These are phyloP conservation scores for Crenichthys baileyi DNA, from an alignment of 2,797 vertebrate species.

Conservation along the genomic window DNA sequence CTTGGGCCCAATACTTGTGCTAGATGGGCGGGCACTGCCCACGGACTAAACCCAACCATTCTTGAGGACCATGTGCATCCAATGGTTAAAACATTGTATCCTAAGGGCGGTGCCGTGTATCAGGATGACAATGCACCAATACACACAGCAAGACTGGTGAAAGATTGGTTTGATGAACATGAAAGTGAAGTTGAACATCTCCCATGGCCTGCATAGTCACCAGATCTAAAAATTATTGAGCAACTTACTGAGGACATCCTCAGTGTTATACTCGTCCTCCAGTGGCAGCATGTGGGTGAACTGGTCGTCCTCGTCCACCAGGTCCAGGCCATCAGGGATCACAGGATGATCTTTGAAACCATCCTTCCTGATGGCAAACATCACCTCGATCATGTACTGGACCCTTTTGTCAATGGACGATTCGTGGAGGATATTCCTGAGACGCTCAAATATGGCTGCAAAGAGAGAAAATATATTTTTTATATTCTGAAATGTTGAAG, in stretches of 20 bases:
- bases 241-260: slow-evolving; percentile 92
- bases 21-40: no score
- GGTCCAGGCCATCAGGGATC: slow-evolving; percentile 90
- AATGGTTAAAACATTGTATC: no score
- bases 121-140: no score
- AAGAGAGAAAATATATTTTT: slow-evolving; percentile 2
- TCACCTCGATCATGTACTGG: slow-evolving; percentile 99
- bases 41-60: no score
- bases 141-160: no score
- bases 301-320: slow-evolving; percentile 96
- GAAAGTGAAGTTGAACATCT: no score
- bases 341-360: slow-evolving; percentile 97
- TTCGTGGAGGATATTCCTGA: slow-evolving; percentile 95
- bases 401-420: slow-evolving; percentile 97
- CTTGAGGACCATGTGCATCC: no score
- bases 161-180: no score
- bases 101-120: no score
- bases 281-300: slow-evolving; percentile 98
- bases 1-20: no score
- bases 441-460: slow-evolving; percentile 96
- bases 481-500: background rate
- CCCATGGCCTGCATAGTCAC: no score
- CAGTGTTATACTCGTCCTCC: slow-evolving; percentile 94
- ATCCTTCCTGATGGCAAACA: slow-evolving; percentile 98
- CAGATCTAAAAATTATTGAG: no score